Conservation (phyloP, 2,797 vertebrate genomes). For the Onychomys leucogaster region DNA sequence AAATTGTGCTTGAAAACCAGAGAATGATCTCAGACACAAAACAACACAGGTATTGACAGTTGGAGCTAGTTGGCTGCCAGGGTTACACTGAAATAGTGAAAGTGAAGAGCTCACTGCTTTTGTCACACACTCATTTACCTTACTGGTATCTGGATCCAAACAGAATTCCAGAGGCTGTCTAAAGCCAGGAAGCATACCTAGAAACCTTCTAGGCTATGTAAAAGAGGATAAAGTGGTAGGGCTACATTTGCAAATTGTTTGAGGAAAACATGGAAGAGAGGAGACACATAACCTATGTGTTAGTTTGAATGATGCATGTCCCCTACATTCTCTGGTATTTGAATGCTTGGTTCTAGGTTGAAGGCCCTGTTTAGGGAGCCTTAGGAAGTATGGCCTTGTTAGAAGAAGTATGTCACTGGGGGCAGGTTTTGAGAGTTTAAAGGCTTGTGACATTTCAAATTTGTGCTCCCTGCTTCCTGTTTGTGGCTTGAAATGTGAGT, state of each 20-base stretch:
- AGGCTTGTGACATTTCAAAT: not conserved
- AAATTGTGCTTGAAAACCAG: not conserved
- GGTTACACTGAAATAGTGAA: not conserved
- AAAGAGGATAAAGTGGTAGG: not conserved
- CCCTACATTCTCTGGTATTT: not conserved
- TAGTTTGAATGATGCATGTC: not conserved
- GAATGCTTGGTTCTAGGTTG: not conserved
- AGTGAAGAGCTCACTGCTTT: not conserved
- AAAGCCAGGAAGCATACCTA: not conserved
- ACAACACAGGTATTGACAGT: not conserved
- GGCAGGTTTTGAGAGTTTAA: not conserved
- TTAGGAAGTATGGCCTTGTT: not conserved
- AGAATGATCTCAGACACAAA: conserved; percentile 7
- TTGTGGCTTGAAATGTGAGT: not conserved
- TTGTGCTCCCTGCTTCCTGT: not conserved
- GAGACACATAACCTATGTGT: not conserved
- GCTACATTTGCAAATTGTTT: not conserved
- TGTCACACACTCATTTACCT: not conserved
- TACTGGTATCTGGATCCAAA: conserved; percentile 19
- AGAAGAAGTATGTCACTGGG: not conserved
- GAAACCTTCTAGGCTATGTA: not conserved
- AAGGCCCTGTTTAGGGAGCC: not conserved
- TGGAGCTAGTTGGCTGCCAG: not conserved
- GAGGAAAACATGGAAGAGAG: conserved; percentile 10
- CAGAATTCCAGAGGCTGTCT: not conserved